These are phyloP conservation scores for Ophion slaviceki DNA, from an alignment of 2,888 invertebrate species.

Conservation along the genomic window DNA sequence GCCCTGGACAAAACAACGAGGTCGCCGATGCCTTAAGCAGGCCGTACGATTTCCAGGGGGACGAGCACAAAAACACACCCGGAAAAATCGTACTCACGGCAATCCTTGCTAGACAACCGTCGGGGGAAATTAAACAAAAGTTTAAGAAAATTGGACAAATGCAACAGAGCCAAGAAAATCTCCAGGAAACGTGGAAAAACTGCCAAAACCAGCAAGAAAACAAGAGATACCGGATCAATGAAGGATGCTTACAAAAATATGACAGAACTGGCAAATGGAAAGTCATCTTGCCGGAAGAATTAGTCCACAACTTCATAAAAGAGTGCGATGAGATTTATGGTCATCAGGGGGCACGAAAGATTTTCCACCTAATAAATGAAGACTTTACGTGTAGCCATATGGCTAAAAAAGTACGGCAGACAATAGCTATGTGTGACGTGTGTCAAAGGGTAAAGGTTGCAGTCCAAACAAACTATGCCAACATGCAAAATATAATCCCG, in stretches of 20 bases:
- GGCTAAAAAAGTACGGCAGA: not conserved
- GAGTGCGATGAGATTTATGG: not conserved
- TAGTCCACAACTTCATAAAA: not conserved
- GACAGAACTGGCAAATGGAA: not conserved
- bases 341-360: not conserved
- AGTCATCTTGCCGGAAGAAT: not conserved
- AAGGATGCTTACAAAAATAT: not conserved
- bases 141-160: not conserved
- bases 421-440: not conserved
- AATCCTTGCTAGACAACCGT: too few species aligned
- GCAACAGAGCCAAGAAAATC: not conserved
- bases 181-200: not conserved
- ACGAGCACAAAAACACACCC: too few species aligned
- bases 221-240: not conserved
- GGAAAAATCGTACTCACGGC: not conserved
- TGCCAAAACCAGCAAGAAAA: too few species aligned
- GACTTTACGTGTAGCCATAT: not conserved
- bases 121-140: not conserved
- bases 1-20: slow-evolving; percentile 1
- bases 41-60: not conserved
- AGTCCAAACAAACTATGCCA: not conserved
- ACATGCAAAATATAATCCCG: not conserved
- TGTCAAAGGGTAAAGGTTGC: not conserved
- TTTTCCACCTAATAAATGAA: not conserved
- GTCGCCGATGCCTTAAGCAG: slow-evolving; percentile 16